Conservation (phyloP, 2,888 invertebrate genomes). For the Nephrocerus scutellatus region DNA sequence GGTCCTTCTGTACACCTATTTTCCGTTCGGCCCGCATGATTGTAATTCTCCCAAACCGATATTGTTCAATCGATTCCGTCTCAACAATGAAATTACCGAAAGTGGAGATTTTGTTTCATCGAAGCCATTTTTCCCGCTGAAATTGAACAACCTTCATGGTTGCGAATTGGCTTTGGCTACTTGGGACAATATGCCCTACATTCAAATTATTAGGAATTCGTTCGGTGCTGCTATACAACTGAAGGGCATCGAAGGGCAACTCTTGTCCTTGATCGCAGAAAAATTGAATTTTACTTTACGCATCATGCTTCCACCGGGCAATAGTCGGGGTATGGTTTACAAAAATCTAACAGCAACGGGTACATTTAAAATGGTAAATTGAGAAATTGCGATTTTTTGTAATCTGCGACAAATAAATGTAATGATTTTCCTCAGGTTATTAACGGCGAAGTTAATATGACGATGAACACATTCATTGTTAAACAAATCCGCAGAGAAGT, state of each 20-base stretch:
- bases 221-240: no score
- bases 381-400: neutral
- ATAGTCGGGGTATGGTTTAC: conserved; percentile 26
- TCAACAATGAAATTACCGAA: conserved; percentile 13
- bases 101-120: conserved; percentile 12
- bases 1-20: conserved; percentile 36
- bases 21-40: conserved; percentile 31
- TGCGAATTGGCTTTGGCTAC: conserved; percentile 33
- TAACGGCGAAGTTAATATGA: conserved; percentile 14
- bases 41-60: conserved; percentile 33
- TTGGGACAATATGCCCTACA: conserved; percentile 32
- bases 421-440: conserved; percentile 7
- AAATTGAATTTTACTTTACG: conserved; percentile 39
- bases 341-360: conserved; percentile 39
- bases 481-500: neutral
- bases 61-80: conserved; percentile 28
- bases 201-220: conserved; percentile 17
- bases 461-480: conserved; percentile 14
- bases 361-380: conserved; percentile 32
- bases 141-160: conserved; percentile 34
- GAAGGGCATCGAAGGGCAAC: conserved; percentile 39
- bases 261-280: conserved; percentile 30
- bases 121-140: conserved; percentile 31
- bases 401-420: neutral
- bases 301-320: conserved; percentile 19